Base-by-base conservation (phyloP, 1,140 invertebrate genomes). In the Rhagoletis pomonella region DNA sequence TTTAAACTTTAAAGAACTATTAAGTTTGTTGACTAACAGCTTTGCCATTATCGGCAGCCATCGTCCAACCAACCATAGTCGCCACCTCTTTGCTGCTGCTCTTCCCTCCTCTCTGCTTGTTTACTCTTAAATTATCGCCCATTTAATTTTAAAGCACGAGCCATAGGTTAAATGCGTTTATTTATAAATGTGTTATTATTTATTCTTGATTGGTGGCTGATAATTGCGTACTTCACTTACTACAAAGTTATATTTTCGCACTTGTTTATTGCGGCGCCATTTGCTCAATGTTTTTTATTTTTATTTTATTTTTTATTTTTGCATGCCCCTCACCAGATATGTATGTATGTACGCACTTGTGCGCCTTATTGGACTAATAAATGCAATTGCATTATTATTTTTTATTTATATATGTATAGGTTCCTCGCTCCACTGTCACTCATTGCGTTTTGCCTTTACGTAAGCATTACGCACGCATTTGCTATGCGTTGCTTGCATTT, bases 101-200 rank as follows among this genome's bases (percentile, higher is more conserved):
- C 60, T 62, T 62, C 1, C 4, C 3, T 62, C 7, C 17, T 62
- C 60, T 14, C 9, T n/a, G 60, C 60, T 7, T 59, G 1, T 59
- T 59, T 6, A 12, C 58, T 59, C 58, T 6, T 0, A 10, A 67
- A 67, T 67, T 73, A 73, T 73, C 67, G 42, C 42, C 44, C 5
- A 44, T 73, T 73, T 7, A 0, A 47, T 47, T 73, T 73, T 73
- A 47, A 73, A 73, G 2, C 67, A 3, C 7, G 5, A 44, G 67
- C 4, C 67, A 73, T 10, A 73, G 67, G 42, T 73, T 17, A 73
- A 73, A 73, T 73, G 67, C 67, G 39, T 73, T 73, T 73, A 73
- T 73, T 73, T 73, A 73, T 55, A 81, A 81, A 81, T 50, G 12
- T 58, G 73, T 81, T 50, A 55, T 2, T 55, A 19, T 29, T 55